These are phyloP conservation scores for Cyanoderma ruficeps DNA, from an alignment of 2,113 vertebrate genomes.

Conservation along the genomic window DNA sequence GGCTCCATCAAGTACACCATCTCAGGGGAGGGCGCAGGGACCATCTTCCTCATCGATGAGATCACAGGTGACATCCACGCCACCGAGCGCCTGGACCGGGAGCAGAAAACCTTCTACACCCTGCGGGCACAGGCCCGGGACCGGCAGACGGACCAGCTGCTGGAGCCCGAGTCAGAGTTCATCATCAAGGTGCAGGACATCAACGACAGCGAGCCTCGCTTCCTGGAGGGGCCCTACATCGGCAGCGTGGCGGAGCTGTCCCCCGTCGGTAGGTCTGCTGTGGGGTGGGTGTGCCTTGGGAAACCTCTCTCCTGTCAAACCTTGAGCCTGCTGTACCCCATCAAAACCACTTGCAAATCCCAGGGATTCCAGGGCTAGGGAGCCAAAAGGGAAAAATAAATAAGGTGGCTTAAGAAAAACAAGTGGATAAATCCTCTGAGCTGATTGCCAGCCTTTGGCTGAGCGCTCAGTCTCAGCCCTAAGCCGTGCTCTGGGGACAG, in stretches of 20 bases:
- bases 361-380: background rate
- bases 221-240: slow-evolving; percentile 94
- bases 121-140: slow-evolving; percentile 91
- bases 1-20: slow-evolving; percentile 99
- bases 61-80: slow-evolving; percentile 96
- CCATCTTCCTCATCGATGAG: slow-evolving; percentile 97
- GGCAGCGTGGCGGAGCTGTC: slow-evolving; percentile 96
- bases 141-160: slow-evolving; percentile 82
- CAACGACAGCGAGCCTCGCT: slow-evolving; percentile 97
- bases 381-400: slow-evolving; percentile 50
- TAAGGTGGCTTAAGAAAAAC: slow-evolving; percentile 64
- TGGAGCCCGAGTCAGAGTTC: slow-evolving; percentile 96
- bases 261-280: slow-evolving; percentile 83
- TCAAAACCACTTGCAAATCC: background rate
- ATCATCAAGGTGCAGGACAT: slow-evolving; percentile 99
- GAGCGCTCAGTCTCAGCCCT: slow-evolving; percentile 33
- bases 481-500: background rate
- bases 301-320: background rate
- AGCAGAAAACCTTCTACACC: slow-evolving; percentile 96
- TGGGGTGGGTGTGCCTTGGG: background rate
- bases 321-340: background rate
- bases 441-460: slow-evolving; percentile 41
- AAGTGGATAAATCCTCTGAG: slow-evolving; percentile 64
- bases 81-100: slow-evolving; percentile 91
- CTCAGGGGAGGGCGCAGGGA: slow-evolving; percentile 93